Evolutionary conservation across 2,113 vertebrate genomes (phyloP).

Genomic region (Caranx melampygus): DNA sequence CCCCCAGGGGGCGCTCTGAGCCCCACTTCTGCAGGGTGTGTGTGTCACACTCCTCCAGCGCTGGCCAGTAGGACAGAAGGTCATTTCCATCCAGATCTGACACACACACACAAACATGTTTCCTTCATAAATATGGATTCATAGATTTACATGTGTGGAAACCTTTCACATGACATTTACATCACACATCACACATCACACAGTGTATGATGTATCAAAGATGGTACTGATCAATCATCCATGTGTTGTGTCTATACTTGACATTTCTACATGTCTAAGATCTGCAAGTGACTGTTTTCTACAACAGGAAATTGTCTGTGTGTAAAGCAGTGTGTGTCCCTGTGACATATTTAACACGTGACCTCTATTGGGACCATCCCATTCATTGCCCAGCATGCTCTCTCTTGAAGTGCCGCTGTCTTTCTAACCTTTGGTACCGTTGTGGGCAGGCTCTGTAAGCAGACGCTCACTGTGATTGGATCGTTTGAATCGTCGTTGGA

Average conservation of each 20-base stretch:
- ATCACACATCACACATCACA: neutral
- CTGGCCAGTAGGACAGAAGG: conserved; percentile 97
- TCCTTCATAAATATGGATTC: conserved; percentile 33
- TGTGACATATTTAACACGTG: too few relatives aligned
- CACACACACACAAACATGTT: conserved; percentile 40
- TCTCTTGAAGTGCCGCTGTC: neutral
- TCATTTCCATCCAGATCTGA: conserved; percentile 97
- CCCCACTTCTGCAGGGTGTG: conserved; percentile 96
- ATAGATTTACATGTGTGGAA: conserved; percentile 44
- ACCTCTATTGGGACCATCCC: too few relatives aligned
- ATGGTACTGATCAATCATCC: conserved; percentile 32
- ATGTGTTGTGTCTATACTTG: neutral
- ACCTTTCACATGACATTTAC: conserved; percentile 45
- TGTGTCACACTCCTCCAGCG: conserved; percentile 91
- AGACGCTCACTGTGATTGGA: conserved; percentile 93
- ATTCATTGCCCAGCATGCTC: neutral
- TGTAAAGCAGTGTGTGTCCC: too few relatives aligned
- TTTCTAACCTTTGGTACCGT: conserved; percentile 89
- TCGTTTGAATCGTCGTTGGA: conserved; percentile 93
- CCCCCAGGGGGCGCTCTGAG: conserved; percentile 94
- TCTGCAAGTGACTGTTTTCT: neutral
- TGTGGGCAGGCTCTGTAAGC: conserved; percentile 90
- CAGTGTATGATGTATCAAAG: conserved; percentile 40
- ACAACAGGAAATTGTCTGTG: too few relatives aligned
- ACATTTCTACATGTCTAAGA: conserved; percentile 22